Conservation (phyloP, 2,888 invertebrate species). For the Epiblema foenella region DNA sequence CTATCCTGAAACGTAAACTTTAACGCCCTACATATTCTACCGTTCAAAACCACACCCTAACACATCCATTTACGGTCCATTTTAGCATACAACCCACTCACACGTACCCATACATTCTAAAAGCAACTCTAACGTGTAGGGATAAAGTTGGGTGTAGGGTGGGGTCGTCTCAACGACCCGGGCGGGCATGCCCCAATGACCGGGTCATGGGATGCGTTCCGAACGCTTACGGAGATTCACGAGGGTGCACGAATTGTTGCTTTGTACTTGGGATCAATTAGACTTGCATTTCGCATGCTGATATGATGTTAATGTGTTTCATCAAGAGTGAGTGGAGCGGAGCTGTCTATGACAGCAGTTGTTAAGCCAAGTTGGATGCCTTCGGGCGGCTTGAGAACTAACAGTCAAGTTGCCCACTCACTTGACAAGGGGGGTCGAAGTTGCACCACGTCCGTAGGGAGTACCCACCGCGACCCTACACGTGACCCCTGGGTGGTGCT, state of each 20-base stretch:
- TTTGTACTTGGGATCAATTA: not conserved
- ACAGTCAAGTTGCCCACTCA: no score
- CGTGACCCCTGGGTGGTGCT: no score
- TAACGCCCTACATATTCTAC: slow-evolving; percentile 3
- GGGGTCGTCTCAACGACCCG: slow-evolving; percentile 23
- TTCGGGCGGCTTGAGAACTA: no score
- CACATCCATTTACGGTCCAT: not conserved
- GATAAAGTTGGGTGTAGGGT: not conserved
- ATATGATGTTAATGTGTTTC: no score
- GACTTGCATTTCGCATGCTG: not conserved
- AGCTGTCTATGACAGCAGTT: no score
- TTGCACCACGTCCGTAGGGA: no score
- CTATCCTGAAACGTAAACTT: slow-evolving; percentile 2
- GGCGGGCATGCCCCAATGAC: slow-evolving; percentile 58
- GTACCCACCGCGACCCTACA: no score
- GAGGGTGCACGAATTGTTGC: slow-evolving; percentile 27
- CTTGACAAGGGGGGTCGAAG: no score
- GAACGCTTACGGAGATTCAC: slow-evolving; percentile 31
- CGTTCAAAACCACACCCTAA: not conserved
- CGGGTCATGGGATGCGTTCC: slow-evolving; percentile 53
- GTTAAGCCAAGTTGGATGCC: no score
- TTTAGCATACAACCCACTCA: not conserved
- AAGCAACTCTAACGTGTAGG: not conserved
- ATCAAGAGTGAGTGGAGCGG: no score
- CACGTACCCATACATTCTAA: not conserved